These are phyloP conservation scores for Mormyrops boulengeri DNA, from an alignment of 2,797 vertebrate genomes.

Conservation along the genomic window DNA sequence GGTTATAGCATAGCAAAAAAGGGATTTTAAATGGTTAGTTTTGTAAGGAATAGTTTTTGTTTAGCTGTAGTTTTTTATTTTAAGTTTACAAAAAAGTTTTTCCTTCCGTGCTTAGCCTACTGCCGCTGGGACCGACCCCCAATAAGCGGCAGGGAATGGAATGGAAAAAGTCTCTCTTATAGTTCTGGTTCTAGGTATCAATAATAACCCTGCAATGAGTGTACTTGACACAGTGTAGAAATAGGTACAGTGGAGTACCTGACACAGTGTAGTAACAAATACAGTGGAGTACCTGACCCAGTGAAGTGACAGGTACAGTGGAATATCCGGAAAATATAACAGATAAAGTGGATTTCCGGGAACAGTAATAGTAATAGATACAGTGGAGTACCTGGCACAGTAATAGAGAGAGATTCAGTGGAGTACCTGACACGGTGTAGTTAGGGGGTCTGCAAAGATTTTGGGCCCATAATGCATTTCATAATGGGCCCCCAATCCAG, in stretches of 20 bases:
- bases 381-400: not conserved
- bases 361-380: not conserved
- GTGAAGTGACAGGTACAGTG: not conserved
- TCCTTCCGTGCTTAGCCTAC: not conserved
- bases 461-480: not conserved
- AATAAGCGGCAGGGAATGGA: not conserved
- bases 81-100: not conserved
- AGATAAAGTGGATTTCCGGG: not conserved
- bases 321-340: too few relatives aligned
- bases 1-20: not conserved
- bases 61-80: not conserved
- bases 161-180: not conserved
- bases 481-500: not conserved
- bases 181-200: not conserved
- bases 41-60: not conserved
- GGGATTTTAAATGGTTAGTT: not conserved
- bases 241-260: too few relatives aligned
- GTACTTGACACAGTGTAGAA: not conserved
- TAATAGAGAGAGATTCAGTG: not conserved
- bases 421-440: not conserved
- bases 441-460: not conserved
- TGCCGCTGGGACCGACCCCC: not conserved
- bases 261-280: not conserved
- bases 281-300: not conserved
- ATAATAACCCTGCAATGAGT: not conserved